Conservation (phyloP, 2,113 vertebrate genomes). For the Chloropsis hardwickii region DNA sequence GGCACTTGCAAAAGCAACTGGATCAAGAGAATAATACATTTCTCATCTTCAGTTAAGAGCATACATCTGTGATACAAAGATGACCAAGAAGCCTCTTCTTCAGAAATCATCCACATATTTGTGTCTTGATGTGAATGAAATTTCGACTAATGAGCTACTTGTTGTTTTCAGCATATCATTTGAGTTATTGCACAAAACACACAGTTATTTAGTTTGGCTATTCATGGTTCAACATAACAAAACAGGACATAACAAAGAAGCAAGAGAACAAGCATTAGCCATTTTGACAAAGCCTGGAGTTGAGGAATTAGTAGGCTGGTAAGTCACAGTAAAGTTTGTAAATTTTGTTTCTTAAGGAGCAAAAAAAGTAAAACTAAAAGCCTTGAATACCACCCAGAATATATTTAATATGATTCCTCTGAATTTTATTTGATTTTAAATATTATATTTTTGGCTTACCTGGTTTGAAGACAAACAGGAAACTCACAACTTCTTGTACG, state of each 20-base stretch:
- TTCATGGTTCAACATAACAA: not conserved
- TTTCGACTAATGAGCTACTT: not conserved
- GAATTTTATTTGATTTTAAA: not conserved
- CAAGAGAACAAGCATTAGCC: fast-evolving
- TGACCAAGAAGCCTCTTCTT: not conserved
- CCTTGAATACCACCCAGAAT: not conserved
- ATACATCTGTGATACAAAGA: not conserved
- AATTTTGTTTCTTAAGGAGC: not conserved
- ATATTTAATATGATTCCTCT: not conserved
- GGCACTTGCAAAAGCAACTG: not conserved
- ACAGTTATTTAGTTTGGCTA: not conserved
- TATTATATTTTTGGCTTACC: not conserved
- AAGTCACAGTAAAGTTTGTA: not conserved
- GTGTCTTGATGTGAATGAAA: not conserved
- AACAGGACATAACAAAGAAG: not conserved
- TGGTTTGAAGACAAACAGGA: not conserved
- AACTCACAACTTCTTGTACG: not conserved
- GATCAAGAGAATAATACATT: not conserved
- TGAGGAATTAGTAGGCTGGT: not conserved
- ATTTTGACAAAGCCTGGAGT: not conserved
- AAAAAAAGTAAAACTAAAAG: not conserved
- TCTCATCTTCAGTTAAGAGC: not conserved
- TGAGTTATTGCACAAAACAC: not conserved
- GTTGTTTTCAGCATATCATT: not conserved
- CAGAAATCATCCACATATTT: not conserved